Percentiles rank a stretch among this genome's conserved stretches.
phyloP scores from a whole-genome alignment of 35 echinoderm and acorn worm genomes.

The Strongylocentrotus purpuratus region DNA sequence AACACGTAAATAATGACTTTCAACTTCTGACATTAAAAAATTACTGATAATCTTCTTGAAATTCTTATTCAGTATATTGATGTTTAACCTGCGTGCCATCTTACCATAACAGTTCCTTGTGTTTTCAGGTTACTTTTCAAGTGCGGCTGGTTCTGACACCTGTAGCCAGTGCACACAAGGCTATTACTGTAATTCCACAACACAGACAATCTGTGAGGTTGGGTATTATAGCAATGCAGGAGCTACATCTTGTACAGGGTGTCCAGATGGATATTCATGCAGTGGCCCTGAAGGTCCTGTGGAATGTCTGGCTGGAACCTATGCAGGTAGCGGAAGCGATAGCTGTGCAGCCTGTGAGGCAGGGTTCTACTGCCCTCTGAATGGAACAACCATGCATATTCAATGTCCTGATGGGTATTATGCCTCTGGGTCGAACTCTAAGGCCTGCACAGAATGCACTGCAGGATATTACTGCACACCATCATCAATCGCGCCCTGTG shows the following conservation, averaged over 20 bases:
- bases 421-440: constrained; percentile 44
- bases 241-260: constrained; percentile 67
- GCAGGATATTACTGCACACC: constrained; percentile 80
- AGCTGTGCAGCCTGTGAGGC: constrained; percentile 63
- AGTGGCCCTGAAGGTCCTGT: constrained; percentile 51
- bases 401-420: constrained; percentile 66
- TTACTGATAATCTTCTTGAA: background rate
- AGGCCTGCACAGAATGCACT: constrained; percentile 64
- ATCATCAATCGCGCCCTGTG: constrained; percentile 58
- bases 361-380: constrained; percentile 78
- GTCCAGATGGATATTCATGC: constrained; percentile 77
- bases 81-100: background rate
- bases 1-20: background rate
- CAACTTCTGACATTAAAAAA: background rate
- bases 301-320: constrained; percentile 67
- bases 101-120: background rate
- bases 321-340: constrained; percentile 69
- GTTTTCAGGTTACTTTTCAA: constrained; percentile 66
- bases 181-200: constrained; percentile 71
- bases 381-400: constrained; percentile 54
- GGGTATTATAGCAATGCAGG: constrained; percentile 83
- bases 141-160: constrained; percentile 41
- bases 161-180: constrained; percentile 74
- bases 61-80: background rate
- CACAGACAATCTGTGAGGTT: constrained; percentile 63